Evolutionary conservation across 2,113 vertebrate species (phyloP).

Genomic region (Tachuris rubrigastra): DNA sequence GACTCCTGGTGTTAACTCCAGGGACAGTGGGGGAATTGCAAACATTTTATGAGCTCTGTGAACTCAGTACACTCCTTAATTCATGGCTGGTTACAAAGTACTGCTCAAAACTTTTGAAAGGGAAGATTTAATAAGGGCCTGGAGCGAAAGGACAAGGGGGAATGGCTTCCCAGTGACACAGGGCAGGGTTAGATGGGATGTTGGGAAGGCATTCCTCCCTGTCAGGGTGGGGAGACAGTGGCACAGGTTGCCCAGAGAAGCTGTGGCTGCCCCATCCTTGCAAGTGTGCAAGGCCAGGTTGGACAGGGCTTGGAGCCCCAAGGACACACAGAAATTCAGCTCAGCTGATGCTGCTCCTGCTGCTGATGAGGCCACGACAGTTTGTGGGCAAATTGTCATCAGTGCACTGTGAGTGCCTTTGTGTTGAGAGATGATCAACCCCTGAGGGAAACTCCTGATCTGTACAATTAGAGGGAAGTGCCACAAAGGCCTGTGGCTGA

Average conservation of each 20-base stretch:
- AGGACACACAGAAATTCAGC: background rate
- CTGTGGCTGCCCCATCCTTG: background rate
- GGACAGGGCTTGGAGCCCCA: background rate
- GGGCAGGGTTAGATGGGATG: background rate
- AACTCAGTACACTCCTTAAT: background rate
- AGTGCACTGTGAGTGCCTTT: background rate
- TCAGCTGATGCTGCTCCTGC: background rate
- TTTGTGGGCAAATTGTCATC: background rate
- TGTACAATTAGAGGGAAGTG: background rate
- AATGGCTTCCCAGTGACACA: background rate
- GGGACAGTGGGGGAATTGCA: background rate
- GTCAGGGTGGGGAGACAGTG: accelerated
- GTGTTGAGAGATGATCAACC: background rate
- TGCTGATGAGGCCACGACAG: accelerated
- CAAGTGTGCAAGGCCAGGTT: accelerated
- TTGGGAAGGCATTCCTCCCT: accelerated
- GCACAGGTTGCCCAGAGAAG: background rate
- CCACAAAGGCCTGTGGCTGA: accelerated
- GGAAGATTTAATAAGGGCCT: background rate
- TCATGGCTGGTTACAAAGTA: background rate
- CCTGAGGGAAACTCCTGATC: background rate
- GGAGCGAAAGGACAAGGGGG: background rate
- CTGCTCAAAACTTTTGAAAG: background rate
- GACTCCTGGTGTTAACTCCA: background rate
- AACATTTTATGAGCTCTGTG: background rate